A percentile compares a stretch with the other conserved stretches of the same genome.
Evolutionary conservation across 1,140 invertebrate species (phyloP).

Genomic region (Philaenus spumarius): DNA sequence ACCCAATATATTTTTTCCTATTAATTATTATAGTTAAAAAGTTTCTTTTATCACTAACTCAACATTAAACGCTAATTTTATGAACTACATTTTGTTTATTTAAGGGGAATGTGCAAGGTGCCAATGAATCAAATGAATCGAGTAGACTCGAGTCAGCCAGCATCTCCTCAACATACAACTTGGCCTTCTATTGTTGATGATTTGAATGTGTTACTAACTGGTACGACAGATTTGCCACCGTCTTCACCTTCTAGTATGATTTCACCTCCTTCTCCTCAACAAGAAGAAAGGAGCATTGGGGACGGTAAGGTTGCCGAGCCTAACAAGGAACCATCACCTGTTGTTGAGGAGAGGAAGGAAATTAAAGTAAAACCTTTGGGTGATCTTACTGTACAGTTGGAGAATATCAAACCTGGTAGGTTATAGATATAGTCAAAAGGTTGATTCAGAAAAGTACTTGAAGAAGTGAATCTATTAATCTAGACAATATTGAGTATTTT

Average conservation of each 20-base stretch:
- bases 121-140: slow-evolving; percentile 54
- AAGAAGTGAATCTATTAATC: too few relatives aligned
- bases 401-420: slow-evolving; percentile 66
- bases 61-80: too few relatives aligned
- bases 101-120: slow-evolving; percentile 56
- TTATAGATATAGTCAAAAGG: too few relatives aligned
- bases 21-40: too few relatives aligned
- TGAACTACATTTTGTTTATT: too few relatives aligned
- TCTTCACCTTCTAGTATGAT: too few relatives aligned
- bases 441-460: too few relatives aligned
- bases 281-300: neutral
- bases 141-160: neutral
- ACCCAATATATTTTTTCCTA: too few relatives aligned
- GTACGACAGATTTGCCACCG: too few relatives aligned
- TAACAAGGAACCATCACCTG: neutral
- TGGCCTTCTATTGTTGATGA: neutral
- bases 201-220: neutral
- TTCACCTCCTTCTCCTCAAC: neutral
- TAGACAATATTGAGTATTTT: too few relatives aligned
- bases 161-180: neutral
- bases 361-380: slow-evolving; percentile 47
- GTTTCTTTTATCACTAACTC: too few relatives aligned
- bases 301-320: neutral
- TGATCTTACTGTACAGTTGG: slow-evolving; percentile 67
- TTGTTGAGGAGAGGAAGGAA: neutral